These are phyloP conservation scores for Drosophila infuscata DNA, from an alignment of 2,888 invertebrate genomes.

Conservation along the genomic window DNA sequence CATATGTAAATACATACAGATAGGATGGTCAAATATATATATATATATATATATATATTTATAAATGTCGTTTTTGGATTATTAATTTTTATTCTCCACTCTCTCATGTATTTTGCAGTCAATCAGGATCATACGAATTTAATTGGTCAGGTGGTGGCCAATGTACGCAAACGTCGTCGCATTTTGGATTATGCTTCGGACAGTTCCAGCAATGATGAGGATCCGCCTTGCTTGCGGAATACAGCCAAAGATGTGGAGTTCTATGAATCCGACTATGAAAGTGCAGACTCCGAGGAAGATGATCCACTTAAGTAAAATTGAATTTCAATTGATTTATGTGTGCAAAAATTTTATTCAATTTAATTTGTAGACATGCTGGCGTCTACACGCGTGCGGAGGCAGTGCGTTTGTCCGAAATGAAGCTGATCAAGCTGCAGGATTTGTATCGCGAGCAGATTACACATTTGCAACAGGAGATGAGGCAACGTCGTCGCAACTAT, in stretches of 20 bases:
- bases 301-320: constrained; percentile 89
- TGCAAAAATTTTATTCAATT: background rate
- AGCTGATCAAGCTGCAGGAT: constrained; percentile 91
- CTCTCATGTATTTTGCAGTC: constrained; percentile 54
- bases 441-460: constrained; percentile 94
- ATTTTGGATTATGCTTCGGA: constrained; percentile 91
- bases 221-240: constrained; percentile 87
- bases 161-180: constrained; percentile 86
- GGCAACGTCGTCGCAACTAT: constrained; percentile 90
- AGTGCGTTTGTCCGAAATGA: constrained; percentile 90
- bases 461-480: constrained; percentile 90
- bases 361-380: constrained; percentile 91
- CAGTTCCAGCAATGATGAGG: constrained; percentile 88
- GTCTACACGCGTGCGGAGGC: constrained; percentile 96
- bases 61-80: too few relatives aligned
- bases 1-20: background rate
- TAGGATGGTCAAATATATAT: background rate
- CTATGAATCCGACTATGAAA: constrained; percentile 91
- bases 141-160: constrained; percentile 86
- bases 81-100: too few relatives aligned
- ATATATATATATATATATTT: background rate
- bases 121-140: constrained; percentile 84
- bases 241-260: constrained; percentile 89
- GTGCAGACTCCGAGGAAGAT: constrained; percentile 91
- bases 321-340: background rate